A percentile compares a stretch with the other conserved stretches of the same genome.
These are phyloP conservation scores for Oxytorus armatus DNA, from an alignment of 2,888 invertebrate genomes.

Conservation along the genomic window DNA sequence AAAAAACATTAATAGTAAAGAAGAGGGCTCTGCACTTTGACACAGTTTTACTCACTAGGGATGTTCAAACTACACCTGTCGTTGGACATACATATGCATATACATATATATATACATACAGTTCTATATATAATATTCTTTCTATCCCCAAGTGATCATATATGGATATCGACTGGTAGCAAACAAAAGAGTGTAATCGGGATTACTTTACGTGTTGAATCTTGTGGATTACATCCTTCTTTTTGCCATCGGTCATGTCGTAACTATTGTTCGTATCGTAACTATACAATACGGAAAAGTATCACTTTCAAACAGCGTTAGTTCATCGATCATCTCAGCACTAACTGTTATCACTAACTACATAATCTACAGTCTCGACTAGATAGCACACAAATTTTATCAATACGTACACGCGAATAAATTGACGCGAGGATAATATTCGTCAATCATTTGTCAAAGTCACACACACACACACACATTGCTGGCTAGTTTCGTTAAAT, in stretches of 20 bases:
- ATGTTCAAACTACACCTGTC: neutral
- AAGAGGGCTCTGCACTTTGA: slow-evolving; percentile 27
- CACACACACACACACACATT: no score
- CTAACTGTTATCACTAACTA: slow-evolving; percentile 16
- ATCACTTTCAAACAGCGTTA: no score
- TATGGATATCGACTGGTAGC: slow-evolving; percentile 2
- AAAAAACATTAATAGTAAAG: slow-evolving; percentile 7
- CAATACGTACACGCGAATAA: no score
- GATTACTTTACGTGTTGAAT: neutral
- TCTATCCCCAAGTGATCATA: neutral
- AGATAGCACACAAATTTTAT: no score
- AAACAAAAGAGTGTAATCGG: neutral
- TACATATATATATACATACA: neutral
- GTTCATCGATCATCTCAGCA: no score
- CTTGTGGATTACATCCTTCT: neutral
- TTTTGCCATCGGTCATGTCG: neutral
- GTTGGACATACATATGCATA: neutral
- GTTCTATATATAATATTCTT: neutral
- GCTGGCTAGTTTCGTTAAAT: no score
- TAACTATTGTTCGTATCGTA: no score
- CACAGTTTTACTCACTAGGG: slow-evolving; percentile 14
- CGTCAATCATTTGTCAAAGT: no score
- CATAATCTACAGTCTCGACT: slow-evolving; percentile 8
- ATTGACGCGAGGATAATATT: no score
- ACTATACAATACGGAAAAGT: no score